Evolutionary conservation across 2,113 vertebrate species (phyloP), one percentile per base, ranked within the genome.

Genomic region (Eptatretus burgeri): DNA sequence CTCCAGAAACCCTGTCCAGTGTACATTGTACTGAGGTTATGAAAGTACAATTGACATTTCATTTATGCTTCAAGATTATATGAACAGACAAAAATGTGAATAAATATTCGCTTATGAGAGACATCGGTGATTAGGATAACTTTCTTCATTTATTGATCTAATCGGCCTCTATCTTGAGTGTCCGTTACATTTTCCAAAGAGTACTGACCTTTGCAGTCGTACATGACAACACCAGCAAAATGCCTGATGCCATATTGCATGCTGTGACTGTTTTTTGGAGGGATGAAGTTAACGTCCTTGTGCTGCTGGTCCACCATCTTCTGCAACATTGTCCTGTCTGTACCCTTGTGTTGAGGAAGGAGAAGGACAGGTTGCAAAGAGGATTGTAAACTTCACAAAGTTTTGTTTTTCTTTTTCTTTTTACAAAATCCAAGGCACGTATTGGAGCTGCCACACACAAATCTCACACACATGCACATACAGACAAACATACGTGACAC

Each of bases 221-320:
- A 98, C 70, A 75, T 75, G 51, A 98, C 88, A 27, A 75, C 66
- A 1, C 89, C 91, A 5, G 89, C 91, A 73, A 94, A 98, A 71
- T 98, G 91, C 5, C 65, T 56, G 51, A 98, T 78, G 68, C 85
- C 86, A 74, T 95, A 98, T 50, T 78, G 71, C 14, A 75, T 77
- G 51, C 86, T 83, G 1, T 89, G 76, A 70, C 75, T 74, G 70
- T 79, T 83, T 70, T 70, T 88, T 14, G 89, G 80, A 27, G 79
- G 68, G n/a, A 88, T 68, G 66, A 85, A 98, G 70, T 81, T 64
- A 5, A 74, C 72, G 60, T 76, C 79, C 72, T 78, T 82, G 62
- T 71, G 71, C 2, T 96, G 89, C 63, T 76, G 67, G 1, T 70
- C 71, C 66, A 79, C 82, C 64, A 98, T 70, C 72, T 98, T 98